Conservation (phyloP, 2,113 vertebrate species). For the Tylochromis polylepis region DNA sequence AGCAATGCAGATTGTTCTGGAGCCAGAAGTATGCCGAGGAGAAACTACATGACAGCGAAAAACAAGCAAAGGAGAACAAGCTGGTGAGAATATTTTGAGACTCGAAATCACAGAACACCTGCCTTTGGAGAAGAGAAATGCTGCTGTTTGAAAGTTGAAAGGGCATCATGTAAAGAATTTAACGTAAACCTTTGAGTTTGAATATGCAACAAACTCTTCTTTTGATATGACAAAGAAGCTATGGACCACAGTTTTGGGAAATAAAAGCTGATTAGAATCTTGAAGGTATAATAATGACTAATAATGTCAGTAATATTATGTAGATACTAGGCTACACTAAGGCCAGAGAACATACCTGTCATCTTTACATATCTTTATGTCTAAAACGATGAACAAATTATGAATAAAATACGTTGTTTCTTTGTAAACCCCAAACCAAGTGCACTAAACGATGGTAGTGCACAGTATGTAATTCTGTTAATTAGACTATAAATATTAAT, state of each 20-base stretch:
- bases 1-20: constrained; percentile 34
- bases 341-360: background rate
- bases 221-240: background rate
- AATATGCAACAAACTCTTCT: background rate
- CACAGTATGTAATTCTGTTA: background rate
- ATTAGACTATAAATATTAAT: background rate
- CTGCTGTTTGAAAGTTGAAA: background rate
- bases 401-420: background rate
- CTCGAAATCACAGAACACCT: background rate
- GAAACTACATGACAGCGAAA: background rate
- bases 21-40: background rate
- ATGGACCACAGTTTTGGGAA: background rate
- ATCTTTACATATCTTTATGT: background rate
- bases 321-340: background rate
- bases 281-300: background rate
- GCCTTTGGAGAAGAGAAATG: background rate
- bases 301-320: background rate
- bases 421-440: background rate
- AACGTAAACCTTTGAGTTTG: background rate
- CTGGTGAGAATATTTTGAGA: constrained; percentile 2
- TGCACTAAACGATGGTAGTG: background rate
- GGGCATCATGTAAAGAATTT: background rate
- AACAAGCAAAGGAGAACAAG: background rate
- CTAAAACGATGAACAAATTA: background rate
- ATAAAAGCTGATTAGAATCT: background rate